Evolutionary conservation across 2,888 invertebrate genomes (phyloP).

Genomic region (Drosophila atripex): DNA sequence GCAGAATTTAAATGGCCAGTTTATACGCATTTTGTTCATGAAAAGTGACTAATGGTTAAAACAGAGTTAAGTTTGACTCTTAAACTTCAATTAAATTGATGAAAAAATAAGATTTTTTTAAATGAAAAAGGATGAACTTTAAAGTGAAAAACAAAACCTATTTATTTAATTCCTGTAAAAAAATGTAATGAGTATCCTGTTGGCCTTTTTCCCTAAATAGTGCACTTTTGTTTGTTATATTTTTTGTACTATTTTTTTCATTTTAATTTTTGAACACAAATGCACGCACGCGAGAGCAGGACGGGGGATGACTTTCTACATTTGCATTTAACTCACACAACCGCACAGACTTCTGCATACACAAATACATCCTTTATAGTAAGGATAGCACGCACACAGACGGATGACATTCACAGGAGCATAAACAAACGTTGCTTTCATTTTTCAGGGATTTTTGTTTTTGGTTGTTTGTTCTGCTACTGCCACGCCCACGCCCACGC

Average conservation of each 20-base stretch:
- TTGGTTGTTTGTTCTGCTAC: conserved; percentile 59
- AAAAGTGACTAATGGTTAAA: not conserved
- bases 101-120: too few species aligned
- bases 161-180: not conserved
- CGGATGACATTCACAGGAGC: conserved; percentile 34
- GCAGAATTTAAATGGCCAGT: not conserved
- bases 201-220: not conserved
- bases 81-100: too few species aligned
- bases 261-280: conserved; percentile 76
- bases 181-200: conserved; percentile 6
- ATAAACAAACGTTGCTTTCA: conserved; percentile 73
- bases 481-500: conserved; percentile 36
- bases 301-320: conserved; percentile 64
- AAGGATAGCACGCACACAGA: conserved; percentile 5
- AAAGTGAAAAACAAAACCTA: not conserved
- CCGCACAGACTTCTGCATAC: conserved; percentile 5
- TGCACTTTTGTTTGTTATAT: conserved; percentile 28
- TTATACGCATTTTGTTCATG: not conserved
- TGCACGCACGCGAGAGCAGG: conserved; percentile 52
- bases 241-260: conserved; percentile 53
- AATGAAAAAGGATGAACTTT: not conserved
- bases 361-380: conserved; percentile 1
- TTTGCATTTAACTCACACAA: conserved; percentile 59
- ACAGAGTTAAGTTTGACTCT: too few species aligned
- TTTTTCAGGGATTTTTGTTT: conserved; percentile 66